These are phyloP conservation scores for Minunthozetes semirufus DNA, from an alignment of 2,888 invertebrate genomes.

Conservation along the genomic window DNA sequence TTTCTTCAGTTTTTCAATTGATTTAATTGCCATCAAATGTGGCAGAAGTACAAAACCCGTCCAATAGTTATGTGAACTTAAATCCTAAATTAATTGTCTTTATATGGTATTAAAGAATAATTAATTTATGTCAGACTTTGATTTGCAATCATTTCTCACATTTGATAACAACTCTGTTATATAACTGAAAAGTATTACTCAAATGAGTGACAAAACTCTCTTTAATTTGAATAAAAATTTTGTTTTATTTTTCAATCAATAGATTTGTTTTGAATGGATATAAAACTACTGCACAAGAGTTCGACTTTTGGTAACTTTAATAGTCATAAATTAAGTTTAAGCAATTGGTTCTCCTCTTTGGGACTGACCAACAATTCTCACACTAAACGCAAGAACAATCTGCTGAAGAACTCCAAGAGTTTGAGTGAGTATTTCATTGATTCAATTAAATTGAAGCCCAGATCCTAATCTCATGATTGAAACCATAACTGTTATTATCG, in stretches of 20 bases:
- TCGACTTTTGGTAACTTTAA: slow-evolving; percentile 50
- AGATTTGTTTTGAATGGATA: slow-evolving; percentile 45
- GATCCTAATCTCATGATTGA: not conserved
- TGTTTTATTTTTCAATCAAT: not conserved
- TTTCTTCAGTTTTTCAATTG: not conserved
- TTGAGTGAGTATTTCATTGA: slow-evolving; percentile 42
- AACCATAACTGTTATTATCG: not conserved
- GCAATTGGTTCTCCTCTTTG: slow-evolving; percentile 50
- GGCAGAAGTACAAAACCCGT: not conserved
- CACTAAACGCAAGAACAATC: slow-evolving; percentile 45
- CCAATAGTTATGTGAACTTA: not conserved
- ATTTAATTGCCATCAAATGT: not conserved
- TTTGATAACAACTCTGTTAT: not conserved
- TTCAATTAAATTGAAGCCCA: not conserved
- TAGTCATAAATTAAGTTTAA: slow-evolving; percentile 47
- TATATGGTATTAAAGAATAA: not conserved
- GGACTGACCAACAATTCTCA: slow-evolving; percentile 44
- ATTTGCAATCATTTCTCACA: not conserved
- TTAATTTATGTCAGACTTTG: slow-evolving; percentile 10
- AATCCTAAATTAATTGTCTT: slow-evolving; percentile 3
- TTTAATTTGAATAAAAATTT: not conserved
- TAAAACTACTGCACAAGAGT: slow-evolving; percentile 50
- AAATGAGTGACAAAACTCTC: not conserved
- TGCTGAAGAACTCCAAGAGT: slow-evolving; percentile 44
- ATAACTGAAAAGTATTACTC: not conserved